Base-by-base conservation (phyloP, 2,888 invertebrate genomes). In the Clistopyga incitator region DNA sequence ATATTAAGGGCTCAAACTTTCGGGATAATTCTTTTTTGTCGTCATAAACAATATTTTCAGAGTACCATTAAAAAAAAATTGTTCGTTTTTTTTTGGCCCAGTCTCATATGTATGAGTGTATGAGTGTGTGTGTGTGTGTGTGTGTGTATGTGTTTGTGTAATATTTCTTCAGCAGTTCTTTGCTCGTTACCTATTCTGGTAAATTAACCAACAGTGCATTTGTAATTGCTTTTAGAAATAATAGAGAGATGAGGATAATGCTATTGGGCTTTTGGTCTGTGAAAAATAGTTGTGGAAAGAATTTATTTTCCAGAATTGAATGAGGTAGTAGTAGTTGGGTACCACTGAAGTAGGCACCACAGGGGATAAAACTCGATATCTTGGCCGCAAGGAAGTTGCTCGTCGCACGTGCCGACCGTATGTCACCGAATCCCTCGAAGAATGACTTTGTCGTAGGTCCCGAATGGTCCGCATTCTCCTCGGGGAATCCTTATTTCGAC, bases 381-480 rank as follows among this genome's bases (percentile, higher is more conserved):
- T 79, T 67, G 64, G 85, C 82, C 77, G 74, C 68, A 78, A 84
- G 87, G 85, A 87, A 87, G 85, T 84, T 78, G 81, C 59, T n/a
- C 42, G 56, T 75, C 74, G 89, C 90, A 90, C 90, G 90, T 90
- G 90, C 88, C 89, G 86, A 88, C 89, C 90, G 89, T 85, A 90
- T 90, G 90, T 88, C 88, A 84, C 87, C 85, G 56, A 85, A 86
- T 78, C 86, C 82, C 81, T 77, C 56, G 70, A 72, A 76, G 45
- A 29, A 83, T 74, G 61, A 78, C 74, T 83, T 79, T 79, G 81
- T 81, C 82, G 76, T 80, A 83, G 83, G 79, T 77, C 77, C 47
- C 79, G 72, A 64, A 67, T 11, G 25, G 61, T n/a, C 18, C 64
- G 42, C 18, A 18, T 38, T 56, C 64, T 64, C 38, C 20, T 20